Evolutionary conservation across 2,797 vertebrate species (phyloP).

Genomic region (Myotis vivesi): DNA sequence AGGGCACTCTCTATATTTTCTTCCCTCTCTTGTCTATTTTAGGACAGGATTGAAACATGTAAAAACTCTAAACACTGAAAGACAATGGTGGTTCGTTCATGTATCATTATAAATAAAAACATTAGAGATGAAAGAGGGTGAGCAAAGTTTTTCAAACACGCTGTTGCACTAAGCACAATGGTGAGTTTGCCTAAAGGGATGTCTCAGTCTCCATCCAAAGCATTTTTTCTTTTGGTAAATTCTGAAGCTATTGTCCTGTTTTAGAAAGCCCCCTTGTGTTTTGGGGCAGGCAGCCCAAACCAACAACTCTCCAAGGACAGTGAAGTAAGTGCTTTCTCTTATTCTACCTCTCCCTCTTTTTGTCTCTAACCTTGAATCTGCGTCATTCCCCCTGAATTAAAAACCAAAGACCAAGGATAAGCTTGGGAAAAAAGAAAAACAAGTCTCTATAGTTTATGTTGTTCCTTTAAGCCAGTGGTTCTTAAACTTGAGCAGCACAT

Average conservation of each 20-base stretch:
- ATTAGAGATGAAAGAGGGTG: neutral
- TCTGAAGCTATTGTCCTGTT: neutral
- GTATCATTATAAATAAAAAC: neutral
- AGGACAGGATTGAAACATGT: neutral
- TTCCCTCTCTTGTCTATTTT: neutral
- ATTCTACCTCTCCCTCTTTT: neutral
- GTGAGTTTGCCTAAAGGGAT: neutral
- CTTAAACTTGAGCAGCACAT: neutral
- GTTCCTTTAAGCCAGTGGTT: neutral
- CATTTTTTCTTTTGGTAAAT: neutral
- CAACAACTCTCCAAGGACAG: fast-evolving
- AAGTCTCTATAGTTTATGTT: neutral
- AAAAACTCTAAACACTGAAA: neutral
- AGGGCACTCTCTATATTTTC: neutral
- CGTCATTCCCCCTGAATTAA: neutral
- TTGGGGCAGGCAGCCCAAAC: neutral
- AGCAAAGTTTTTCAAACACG: neutral
- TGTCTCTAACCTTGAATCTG: neutral
- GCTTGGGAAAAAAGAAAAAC: neutral
- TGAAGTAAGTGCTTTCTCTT: neutral
- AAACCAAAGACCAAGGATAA: neutral
- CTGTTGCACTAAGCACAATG: neutral
- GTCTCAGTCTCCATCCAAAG: neutral
- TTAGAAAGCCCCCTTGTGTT: neutral
- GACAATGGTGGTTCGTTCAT: neutral